Conservation (phyloP, 2,797 vertebrate genomes). For the Darevskia nairensis region DNA sequence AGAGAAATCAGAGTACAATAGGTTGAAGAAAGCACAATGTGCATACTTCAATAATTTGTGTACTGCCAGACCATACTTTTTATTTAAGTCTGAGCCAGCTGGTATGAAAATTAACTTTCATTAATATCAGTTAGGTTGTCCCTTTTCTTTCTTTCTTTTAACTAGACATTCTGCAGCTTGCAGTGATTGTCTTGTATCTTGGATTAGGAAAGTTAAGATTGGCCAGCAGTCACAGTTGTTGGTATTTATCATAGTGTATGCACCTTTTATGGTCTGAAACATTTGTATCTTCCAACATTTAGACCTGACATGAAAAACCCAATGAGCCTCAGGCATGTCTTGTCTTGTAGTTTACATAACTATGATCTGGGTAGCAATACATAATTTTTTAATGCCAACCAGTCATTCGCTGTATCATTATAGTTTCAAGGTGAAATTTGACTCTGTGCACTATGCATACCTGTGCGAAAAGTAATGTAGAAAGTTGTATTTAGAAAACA, state of each 20-base stretch:
- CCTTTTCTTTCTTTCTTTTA: neutral
- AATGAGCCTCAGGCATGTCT: neutral
- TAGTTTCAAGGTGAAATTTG: constrained; percentile 12
- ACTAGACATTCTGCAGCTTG: neutral
- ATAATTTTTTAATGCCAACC: neutral
- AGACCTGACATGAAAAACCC: neutral
- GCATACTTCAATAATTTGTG: neutral
- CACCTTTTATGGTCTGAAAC: neutral
- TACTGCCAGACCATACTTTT: neutral
- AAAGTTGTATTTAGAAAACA: neutral
- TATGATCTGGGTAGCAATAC: neutral
- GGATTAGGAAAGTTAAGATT: neutral
- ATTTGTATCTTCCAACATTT: neutral
- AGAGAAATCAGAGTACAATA: neutral
- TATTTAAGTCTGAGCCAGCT: neutral
- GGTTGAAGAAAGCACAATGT: neutral
- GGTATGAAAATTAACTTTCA: neutral
- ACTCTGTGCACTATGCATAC: accelerated
- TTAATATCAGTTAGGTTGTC: neutral
- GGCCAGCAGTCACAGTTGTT: neutral
- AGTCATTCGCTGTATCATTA: neutral
- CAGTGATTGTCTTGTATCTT: neutral
- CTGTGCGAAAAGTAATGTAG: neutral
- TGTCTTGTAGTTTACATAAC: neutral
- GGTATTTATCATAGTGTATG: neutral